Percentiles rank a stretch among this genome's conserved stretches.
phyloP scores from a whole-genome alignment of 2,113 vertebrate genomes.

The Elephas maximus region DNA sequence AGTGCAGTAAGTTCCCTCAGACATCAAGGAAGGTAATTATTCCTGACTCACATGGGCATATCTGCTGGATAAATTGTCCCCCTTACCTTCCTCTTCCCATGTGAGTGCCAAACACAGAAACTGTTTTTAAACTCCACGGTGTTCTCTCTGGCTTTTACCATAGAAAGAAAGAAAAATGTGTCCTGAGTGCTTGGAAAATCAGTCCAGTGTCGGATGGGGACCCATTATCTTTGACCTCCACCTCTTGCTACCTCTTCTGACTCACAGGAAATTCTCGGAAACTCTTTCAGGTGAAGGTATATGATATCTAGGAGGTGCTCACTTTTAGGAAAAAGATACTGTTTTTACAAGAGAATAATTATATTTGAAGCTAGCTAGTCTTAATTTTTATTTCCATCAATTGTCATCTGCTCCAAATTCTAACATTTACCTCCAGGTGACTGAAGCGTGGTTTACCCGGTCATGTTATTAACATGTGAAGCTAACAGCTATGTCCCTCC shows the following conservation, averaged over 20 bases:
- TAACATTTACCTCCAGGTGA: slow-evolving; percentile 70
- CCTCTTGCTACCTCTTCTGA: not conserved
- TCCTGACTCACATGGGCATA: slow-evolving; percentile 46
- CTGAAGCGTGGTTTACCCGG: slow-evolving; percentile 61
- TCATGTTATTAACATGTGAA: slow-evolving; percentile 67
- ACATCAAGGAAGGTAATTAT: slow-evolving; percentile 74
- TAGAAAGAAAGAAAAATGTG: slow-evolving; percentile 64
- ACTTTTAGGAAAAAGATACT: not conserved
- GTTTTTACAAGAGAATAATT: slow-evolving; percentile 20
- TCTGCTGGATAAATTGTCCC: slow-evolving; percentile 62
- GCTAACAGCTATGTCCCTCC: slow-evolving; percentile 38
- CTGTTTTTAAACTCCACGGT: slow-evolving; percentile 20
- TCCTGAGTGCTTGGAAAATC: slow-evolving; percentile 45
- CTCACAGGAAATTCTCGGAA: slow-evolving; percentile 34
- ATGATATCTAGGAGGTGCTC: not conserved
- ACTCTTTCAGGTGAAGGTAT: not conserved
- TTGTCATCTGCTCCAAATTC: slow-evolving; percentile 63
- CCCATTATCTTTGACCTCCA: slow-evolving; percentile 75
- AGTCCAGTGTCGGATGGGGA: slow-evolving; percentile 29
- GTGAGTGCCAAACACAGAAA: slow-evolving; percentile 53
- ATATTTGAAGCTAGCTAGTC: slow-evolving; percentile 70
- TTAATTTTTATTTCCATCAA: slow-evolving; percentile 63
- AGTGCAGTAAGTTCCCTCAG: not conserved
- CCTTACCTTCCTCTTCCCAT: slow-evolving; percentile 41
- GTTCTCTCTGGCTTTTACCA: slow-evolving; percentile 59